phyloP scores from a whole-genome alignment of 2,797 vertebrate species.

The Denticeps clupeoides region DNA sequence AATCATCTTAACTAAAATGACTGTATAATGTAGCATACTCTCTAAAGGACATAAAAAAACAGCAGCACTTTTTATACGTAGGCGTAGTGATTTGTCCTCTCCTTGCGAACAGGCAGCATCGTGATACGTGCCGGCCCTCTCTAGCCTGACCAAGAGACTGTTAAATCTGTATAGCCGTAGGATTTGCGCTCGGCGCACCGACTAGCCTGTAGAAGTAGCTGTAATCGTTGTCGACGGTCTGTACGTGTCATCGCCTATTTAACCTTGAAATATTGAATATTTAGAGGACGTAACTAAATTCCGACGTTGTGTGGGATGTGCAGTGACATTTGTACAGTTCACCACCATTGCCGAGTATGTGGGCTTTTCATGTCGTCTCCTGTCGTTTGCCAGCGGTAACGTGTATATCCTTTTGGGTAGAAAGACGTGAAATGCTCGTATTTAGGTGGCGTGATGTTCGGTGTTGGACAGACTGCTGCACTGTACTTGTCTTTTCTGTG shows the following conservation, averaged over 20 bases:
- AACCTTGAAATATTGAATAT: slow-evolving; percentile 18
- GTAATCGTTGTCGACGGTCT: slow-evolving; percentile 18
- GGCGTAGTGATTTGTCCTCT: slow-evolving; percentile 18
- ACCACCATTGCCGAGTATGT: no score
- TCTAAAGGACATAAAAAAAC: slow-evolving; percentile 8
- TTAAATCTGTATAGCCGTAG: slow-evolving; percentile 32
- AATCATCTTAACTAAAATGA: no score
- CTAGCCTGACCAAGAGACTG: slow-evolving; percentile 44
- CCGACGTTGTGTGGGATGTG: no score
- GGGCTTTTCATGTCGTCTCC: no score
- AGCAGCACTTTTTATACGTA: slow-evolving; percentile 21
- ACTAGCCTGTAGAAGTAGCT: slow-evolving; percentile 28
- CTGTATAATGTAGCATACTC: no score
- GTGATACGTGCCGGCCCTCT: slow-evolving; percentile 30
- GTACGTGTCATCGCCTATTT: slow-evolving; percentile 20
- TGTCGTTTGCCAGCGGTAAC: no score
- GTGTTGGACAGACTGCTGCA: no score
- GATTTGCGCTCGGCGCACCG: slow-evolving; percentile 24
- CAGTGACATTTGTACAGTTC: no score
- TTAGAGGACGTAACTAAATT: slow-evolving; percentile 16
- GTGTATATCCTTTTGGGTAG: no score
- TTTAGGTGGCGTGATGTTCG: no score
- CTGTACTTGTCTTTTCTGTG: no score
- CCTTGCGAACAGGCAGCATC: slow-evolving; percentile 29
- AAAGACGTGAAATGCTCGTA: no score